A percentile compares a stretch with the other conserved stretches of the same genome.
Evolutionary conservation across 2,888 invertebrate genomes (phyloP).

Genomic region (Eristalis intricaria): DNA sequence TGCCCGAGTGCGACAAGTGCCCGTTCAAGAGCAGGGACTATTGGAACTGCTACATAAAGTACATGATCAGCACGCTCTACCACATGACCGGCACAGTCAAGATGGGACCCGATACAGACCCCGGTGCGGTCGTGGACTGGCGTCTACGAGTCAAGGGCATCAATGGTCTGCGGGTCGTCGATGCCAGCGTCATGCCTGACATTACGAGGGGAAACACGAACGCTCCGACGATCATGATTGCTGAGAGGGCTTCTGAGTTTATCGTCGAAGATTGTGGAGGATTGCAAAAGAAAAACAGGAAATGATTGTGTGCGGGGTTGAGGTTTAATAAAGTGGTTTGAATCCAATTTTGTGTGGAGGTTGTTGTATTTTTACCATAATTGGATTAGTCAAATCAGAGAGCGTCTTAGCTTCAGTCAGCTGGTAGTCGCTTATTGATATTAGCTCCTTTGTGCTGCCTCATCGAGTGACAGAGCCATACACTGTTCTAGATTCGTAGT

Average conservation of each 20-base stretch:
- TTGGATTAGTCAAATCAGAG: too few species aligned
- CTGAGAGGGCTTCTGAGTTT: constrained; percentile 88
- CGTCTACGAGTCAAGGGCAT: constrained; percentile 85
- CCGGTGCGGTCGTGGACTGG: constrained; percentile 86
- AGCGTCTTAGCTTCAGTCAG: too few species aligned
- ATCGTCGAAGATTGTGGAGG: constrained; percentile 76
- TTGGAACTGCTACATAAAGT: constrained; percentile 85
- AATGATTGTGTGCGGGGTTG: too few species aligned
- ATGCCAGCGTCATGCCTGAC: constrained; percentile 90
- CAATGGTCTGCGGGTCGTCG: constrained; percentile 85
- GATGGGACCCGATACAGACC: constrained; percentile 86
- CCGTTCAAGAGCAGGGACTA: constrained; percentile 80
- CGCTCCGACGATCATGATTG: constrained; percentile 93
- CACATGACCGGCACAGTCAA: constrained; percentile 87
- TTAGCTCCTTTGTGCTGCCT: too few species aligned
- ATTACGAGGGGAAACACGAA: constrained; percentile 91
- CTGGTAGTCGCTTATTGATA: too few species aligned
- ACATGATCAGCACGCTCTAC: constrained; percentile 86
- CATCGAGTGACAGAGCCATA: too few species aligned
- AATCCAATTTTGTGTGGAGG: too few species aligned
- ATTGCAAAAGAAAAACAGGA: too few species aligned
- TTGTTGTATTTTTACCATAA: too few species aligned
- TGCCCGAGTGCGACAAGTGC: constrained; percentile 75
- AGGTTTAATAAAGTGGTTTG: too few species aligned
- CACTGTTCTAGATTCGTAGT: too few species aligned